Conservation (phyloP, 2,113 vertebrate genomes). For the Theristicus caerulescens region DNA sequence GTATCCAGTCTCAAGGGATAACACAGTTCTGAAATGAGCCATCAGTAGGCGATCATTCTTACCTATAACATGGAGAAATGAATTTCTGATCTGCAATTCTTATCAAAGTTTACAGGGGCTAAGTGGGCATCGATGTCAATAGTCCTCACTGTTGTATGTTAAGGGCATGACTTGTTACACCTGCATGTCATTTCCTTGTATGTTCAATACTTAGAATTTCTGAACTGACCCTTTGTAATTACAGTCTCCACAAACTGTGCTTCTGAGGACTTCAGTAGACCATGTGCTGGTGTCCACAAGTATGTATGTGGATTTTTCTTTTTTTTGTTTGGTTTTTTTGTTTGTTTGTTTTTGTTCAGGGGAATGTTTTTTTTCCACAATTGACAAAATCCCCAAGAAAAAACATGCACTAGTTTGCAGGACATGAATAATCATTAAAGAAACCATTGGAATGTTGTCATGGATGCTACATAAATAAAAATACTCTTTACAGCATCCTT, state of each 20-base stretch:
- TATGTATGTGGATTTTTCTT: neutral
- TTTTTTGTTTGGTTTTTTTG: neutral
- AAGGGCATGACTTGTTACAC: neutral
- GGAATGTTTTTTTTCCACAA: neutral
- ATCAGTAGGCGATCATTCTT: neutral
- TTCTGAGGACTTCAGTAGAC: neutral
- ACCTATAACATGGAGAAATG: neutral
- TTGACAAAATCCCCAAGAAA: neutral
- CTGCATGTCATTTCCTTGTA: neutral
- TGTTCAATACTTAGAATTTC: neutral
- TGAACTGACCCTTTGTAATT: neutral
- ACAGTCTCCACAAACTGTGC: neutral
- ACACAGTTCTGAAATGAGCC: neutral
- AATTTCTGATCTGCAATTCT: neutral
- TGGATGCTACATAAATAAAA: neutral
- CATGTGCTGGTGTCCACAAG: neutral
- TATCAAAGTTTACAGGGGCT: neutral
- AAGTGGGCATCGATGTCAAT: neutral
- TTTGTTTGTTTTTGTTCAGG: neutral
- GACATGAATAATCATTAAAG: neutral
- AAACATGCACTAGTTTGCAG: neutral
- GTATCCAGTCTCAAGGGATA: neutral
- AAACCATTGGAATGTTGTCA: neutral
- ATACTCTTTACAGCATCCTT: neutral
- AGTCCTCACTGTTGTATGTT: neutral